These are phyloP conservation scores for Trypoxylon attenuatum DNA, from an alignment of 2,888 invertebrate genomes.

Conservation along the genomic window DNA sequence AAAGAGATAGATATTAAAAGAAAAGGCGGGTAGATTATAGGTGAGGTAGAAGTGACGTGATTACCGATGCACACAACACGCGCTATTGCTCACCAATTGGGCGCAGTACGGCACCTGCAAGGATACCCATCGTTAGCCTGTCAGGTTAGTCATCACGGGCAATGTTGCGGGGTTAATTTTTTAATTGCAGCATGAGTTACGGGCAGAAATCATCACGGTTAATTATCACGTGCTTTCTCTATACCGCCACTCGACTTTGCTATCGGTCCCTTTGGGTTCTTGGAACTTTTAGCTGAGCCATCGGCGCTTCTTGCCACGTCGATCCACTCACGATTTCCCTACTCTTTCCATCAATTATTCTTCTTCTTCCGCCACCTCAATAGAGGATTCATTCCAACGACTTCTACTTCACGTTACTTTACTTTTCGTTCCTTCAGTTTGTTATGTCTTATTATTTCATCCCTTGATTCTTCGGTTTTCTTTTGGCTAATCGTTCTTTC, in stretches of 20 bases:
- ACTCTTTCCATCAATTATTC: no score
- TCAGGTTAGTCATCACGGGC: conserved; percentile 67
- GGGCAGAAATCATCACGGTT: conserved; percentile 6
- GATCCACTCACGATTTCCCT: conserved; percentile 41
- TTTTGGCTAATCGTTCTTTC: not conserved
- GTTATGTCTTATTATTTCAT: not conserved
- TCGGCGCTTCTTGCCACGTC: conserved; percentile 27
- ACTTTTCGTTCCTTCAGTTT: not conserved
- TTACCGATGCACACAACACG: conserved; percentile 96
- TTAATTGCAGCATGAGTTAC: conserved; percentile 40
- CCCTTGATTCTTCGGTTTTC: not conserved
- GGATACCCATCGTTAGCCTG: conserved; percentile 73
- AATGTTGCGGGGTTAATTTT: conserved; percentile 58
- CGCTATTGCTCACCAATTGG: conserved; percentile 96
- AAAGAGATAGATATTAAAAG: conserved; percentile 23
- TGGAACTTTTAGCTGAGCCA: conserved; percentile 8
- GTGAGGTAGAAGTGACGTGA: conserved; percentile 86
- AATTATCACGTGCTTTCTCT: not conserved
- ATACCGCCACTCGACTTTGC: conserved; percentile 4
- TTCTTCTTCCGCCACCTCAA: no score
- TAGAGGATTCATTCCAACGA: no score
- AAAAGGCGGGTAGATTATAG: conserved; percentile 68
- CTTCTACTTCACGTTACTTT: no score
- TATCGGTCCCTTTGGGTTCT: conserved; percentile 2
- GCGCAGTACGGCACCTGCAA: conserved; percentile 94